Evolutionary conservation across 2,113 vertebrate species (phyloP).

Genomic region (Caranx melampygus): DNA sequence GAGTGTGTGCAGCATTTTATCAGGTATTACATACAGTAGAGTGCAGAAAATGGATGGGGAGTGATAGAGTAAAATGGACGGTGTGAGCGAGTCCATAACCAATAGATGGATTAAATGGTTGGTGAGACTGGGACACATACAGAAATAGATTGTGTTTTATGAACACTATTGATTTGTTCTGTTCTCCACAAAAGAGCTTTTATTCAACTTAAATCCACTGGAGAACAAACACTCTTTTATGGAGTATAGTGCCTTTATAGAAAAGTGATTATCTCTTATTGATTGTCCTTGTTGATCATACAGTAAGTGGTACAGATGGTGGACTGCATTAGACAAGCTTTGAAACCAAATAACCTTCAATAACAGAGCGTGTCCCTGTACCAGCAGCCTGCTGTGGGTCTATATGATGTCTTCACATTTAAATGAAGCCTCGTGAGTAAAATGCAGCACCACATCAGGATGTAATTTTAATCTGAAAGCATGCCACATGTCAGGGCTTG

Average conservation of each 20-base stretch:
- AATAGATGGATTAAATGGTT: constrained; percentile 44
- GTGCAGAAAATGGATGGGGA: constrained; percentile 10
- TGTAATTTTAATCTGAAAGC: too few species aligned
- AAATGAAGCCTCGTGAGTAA: too few species aligned
- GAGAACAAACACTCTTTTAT: neutral
- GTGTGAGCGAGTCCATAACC: constrained; percentile 25
- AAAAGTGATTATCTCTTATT: constrained; percentile 15
- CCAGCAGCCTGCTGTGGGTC: too few species aligned
- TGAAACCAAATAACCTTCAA: neutral
- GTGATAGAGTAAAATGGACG: constrained; percentile 7
- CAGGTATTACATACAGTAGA: constrained; percentile 1
- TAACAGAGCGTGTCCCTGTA: too few species aligned
- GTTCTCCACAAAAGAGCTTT: constrained; percentile 15
- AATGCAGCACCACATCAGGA: too few species aligned
- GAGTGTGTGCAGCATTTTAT: constrained; percentile 28
- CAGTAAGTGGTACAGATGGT: neutral
- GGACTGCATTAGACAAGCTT: neutral
- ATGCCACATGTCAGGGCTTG: too few species aligned
- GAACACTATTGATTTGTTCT: constrained; percentile 44
- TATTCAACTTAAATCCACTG: constrained; percentile 22
- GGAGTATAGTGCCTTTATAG: constrained; percentile 6
- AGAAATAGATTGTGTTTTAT: constrained; percentile 30
- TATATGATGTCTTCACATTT: too few species aligned
- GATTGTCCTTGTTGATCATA: constrained; percentile 18
- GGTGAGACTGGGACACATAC: constrained; percentile 1